A percentile compares a stretch with the other conserved stretches of the same genome.
phyloP scores from a whole-genome alignment of 2,113 vertebrate genomes.

The Aspidoscelis tigris region DNA sequence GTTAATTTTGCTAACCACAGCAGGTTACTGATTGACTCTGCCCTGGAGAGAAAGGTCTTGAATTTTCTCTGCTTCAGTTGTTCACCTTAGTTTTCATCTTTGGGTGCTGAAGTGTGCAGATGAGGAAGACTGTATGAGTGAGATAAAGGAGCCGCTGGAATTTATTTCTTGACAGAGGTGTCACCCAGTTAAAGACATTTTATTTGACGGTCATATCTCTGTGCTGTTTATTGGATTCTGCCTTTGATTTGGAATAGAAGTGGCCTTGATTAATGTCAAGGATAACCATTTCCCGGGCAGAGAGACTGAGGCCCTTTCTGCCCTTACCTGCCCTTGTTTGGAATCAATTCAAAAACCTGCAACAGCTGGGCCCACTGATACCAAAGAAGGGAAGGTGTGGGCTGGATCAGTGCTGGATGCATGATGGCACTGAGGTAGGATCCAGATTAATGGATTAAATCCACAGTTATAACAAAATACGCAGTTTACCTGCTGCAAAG shows the following conservation, averaged over 20 bases:
- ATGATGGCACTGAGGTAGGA: too few species aligned
- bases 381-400: too few species aligned
- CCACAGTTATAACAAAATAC: too few species aligned
- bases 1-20: neutral
- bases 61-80: neutral
- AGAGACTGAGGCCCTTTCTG: neutral
- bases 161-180: neutral
- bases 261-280: neutral
- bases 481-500: too few species aligned
- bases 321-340: too few species aligned
- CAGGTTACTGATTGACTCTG: conserved; percentile 11
- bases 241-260: neutral
- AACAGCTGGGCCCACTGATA: too few species aligned
- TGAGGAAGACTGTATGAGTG: neutral
- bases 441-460: too few species aligned
- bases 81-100: neutral
- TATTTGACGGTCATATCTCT: neutral
- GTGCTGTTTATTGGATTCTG: neutral
- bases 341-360: too few species aligned
- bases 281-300: neutral
- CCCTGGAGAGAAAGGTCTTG: neutral
- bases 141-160: neutral
- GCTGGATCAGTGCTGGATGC: too few species aligned
- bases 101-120: neutral
- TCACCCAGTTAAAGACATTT: neutral